phyloP scores from a whole-genome alignment of 2,888 invertebrate genomes.

The Lycia hirtaria region DNA sequence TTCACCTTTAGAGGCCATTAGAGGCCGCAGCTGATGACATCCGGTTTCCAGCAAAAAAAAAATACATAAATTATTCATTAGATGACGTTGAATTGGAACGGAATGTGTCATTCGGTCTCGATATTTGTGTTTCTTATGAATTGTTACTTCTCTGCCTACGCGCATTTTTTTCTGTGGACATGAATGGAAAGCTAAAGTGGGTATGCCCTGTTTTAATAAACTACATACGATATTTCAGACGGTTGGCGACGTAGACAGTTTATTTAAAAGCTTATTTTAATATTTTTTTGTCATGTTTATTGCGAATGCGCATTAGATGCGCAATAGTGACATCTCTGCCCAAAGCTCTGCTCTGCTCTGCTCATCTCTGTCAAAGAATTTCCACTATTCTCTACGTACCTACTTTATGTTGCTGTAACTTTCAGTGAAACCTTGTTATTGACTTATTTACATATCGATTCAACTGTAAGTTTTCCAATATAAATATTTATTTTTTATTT shows the following conservation, averaged over 20 bases:
- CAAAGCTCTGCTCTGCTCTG: no score
- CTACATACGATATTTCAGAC: conserved; percentile 12
- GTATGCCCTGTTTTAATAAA: conserved; percentile 24
- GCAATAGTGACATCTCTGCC: no score
- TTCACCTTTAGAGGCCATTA: conserved; percentile 7
- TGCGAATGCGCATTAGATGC: no score
- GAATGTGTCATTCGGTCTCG: conserved; percentile 37
- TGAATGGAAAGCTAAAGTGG: conserved; percentile 43
- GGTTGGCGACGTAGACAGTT: conserved; percentile 1
- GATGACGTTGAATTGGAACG: conserved; percentile 36
- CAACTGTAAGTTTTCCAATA: no score
- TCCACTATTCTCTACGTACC: no score
- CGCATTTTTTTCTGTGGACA: conserved; percentile 33
- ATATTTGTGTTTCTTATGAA: conserved; percentile 33
- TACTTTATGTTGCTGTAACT: no score
- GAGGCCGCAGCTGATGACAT: conserved; percentile 22
- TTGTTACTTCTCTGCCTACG: conserved; percentile 39
- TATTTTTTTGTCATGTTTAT: no score
- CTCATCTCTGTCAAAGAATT: no score
- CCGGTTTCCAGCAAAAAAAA: conserved; percentile 34
- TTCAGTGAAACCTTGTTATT: no score
- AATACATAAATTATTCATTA: conserved; percentile 33
- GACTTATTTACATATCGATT: no score
- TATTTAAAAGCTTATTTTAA: conserved; percentile 8
- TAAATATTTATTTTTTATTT: no score